phyloP scores from a whole-genome alignment of 2,888 invertebrate species.

The Cynaeus angustus region DNA sequence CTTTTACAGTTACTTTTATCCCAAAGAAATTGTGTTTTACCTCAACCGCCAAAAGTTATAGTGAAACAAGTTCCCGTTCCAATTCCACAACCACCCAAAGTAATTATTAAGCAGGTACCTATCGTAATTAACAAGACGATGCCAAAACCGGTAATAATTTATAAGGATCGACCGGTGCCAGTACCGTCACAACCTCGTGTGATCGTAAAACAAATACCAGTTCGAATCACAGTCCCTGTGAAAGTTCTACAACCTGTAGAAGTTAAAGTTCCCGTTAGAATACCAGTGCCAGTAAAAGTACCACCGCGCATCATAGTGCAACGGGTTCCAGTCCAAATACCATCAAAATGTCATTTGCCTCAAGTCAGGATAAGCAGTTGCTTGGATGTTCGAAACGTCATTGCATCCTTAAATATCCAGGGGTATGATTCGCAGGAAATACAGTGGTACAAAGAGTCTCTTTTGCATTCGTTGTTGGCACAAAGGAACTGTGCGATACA shows the following conservation, averaged over 20 bases:
- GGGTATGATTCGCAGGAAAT: neutral
- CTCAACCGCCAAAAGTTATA: constrained; percentile 39
- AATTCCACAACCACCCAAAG: neutral
- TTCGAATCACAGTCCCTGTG: constrained; percentile 16
- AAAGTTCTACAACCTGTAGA: no score
- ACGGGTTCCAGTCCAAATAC: neutral
- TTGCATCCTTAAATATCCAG: neutral
- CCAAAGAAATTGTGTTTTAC: neutral
- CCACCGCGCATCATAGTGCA: neutral
- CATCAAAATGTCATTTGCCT: constrained; percentile 5
- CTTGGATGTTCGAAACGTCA: neutral
- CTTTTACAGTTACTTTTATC: no score
- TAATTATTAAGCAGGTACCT: neutral
- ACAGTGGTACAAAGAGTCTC: neutral
- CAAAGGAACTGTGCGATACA: no score
- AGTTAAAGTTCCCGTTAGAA: constrained; percentile 22
- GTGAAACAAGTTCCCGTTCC: constrained; percentile 33
- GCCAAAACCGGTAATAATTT: neutral
- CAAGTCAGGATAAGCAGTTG: neutral
- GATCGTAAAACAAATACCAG: constrained; percentile 12
- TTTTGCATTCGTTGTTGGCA: neutral
- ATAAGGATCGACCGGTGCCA: constrained; percentile 4
- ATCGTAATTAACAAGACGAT: neutral
- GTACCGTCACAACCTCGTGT: constrained; percentile 8
- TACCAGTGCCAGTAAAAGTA: neutral